A percentile compares a stretch with the other conserved stretches of the same genome.
Evolutionary conservation across 1,140 invertebrate species (phyloP).

Genomic region (Formica exsecta): DNA sequence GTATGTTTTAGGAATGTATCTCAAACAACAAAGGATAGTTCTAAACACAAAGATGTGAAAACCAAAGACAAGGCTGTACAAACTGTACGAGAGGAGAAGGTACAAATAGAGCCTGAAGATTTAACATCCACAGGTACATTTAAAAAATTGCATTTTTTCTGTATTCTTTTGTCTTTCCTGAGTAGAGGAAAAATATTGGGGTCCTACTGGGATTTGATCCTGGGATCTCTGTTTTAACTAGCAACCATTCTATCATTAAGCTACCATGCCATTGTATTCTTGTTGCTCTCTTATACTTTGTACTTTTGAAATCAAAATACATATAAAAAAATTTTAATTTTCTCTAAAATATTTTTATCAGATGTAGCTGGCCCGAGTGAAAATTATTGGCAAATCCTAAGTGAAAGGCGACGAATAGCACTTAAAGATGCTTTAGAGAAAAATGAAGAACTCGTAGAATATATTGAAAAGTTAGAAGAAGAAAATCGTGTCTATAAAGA

Average conservation of each 20-base stretch:
- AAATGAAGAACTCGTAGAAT: slow-evolving; percentile 86
- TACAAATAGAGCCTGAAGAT: slow-evolving; percentile 87
- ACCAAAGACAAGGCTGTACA: slow-evolving; percentile 87
- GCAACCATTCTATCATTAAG: too few relatives aligned
- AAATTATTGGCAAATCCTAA: slow-evolving; percentile 90
- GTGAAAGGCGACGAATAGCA: slow-evolving; percentile 89
- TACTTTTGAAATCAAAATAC: background rate
- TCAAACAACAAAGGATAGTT: slow-evolving; percentile 67
- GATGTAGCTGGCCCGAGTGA: slow-evolving; percentile 87
- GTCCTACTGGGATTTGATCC: too few relatives aligned
- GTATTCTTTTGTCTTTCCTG: background rate
- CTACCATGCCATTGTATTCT: too few relatives aligned
- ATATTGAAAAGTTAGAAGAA: slow-evolving; percentile 88
- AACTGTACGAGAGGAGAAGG: slow-evolving; percentile 85
- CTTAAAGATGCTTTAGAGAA: slow-evolving; percentile 89
- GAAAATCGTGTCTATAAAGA: slow-evolving; percentile 89
- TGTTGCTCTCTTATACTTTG: background rate
- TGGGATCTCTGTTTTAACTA: too few relatives aligned
- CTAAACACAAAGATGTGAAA: slow-evolving; percentile 81
- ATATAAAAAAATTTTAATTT: background rate
- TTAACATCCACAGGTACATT: slow-evolving; percentile 87
- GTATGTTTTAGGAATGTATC: slow-evolving; percentile 73
- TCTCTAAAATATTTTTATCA: slow-evolving; percentile 11
- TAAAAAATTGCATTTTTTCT: slow-evolving; percentile 15
- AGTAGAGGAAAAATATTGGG: too few relatives aligned